Base-by-base conservation (phyloP, 2,113 vertebrate genomes). In the Rhinopomastus cyanomelas region DNA sequence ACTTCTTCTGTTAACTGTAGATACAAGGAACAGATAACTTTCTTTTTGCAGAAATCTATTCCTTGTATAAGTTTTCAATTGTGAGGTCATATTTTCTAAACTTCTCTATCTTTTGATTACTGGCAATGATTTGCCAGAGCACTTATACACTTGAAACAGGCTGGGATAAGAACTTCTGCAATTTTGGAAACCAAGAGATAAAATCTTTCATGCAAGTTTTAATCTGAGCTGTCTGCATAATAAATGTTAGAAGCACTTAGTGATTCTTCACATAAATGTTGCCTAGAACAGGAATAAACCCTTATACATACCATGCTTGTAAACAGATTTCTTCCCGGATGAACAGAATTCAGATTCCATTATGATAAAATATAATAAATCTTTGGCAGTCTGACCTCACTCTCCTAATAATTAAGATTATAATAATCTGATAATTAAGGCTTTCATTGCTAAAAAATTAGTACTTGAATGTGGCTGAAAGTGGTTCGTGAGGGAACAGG, bases 381-480 rank as follows among this genome's bases (percentile, higher is more conserved):
- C 51, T 90, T 69, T 55, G 21, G 37, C 57, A 88, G 66, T 39
- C 71, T 87, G 62, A 81, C 34, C 68, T 76, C 69, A 65, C 61
- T 8, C 36, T 85, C 46, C 90, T 32, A 44, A 25, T 66, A 76
- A 79, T 88, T 89, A 81, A 81, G 88, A 86, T 20, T 0, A 5
- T 62, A 91, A 92, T 90, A 91, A 81, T 6, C 6, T 52, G 66
- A 66, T 62, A 86, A 96, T 90, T 90, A 94, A 72, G 48, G 55
- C 49, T 91, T 86, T 91, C 57, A 2, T 93, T 94, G 76, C 90
- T 32, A 69, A 91, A 73, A 77, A 91, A 91, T 95, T 95, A 94
- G 83, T 66, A 85, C 23, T 67, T 75, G 68, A 76, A 73, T 66
- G 77, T 22, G 71, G 42, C 81, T 59, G 27, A 48, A 90, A 81